Evolutionary conservation across 2,113 vertebrate genomes (phyloP).

Genomic region (Procavia capensis): DNA sequence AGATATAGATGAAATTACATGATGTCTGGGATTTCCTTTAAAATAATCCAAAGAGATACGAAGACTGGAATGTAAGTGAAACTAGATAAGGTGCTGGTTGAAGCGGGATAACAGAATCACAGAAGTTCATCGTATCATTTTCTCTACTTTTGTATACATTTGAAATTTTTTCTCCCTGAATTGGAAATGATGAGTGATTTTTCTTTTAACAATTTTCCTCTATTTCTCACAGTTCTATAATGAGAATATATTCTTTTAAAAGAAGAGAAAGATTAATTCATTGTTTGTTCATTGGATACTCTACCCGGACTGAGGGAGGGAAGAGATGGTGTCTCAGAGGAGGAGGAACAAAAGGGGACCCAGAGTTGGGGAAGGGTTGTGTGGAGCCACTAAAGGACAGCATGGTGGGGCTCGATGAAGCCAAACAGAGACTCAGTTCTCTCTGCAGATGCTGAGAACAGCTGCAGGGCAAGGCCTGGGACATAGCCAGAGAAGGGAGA

Average conservation of each 20-base stretch:
- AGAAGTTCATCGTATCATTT: background rate
- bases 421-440: background rate
- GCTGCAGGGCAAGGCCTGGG: background rate
- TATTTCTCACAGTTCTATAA: conserved; percentile 31
- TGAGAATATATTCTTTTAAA: background rate
- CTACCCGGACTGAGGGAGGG: background rate
- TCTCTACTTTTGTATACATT: background rate
- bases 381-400: background rate
- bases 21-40: background rate
- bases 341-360: background rate
- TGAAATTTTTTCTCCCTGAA: conserved; percentile 15
- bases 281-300: conserved; percentile 32
- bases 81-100: background rate
- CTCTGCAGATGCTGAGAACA: background rate
- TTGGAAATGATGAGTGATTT: conserved; percentile 5
- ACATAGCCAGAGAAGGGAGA: background rate
- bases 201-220: background rate
- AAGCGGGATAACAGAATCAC: background rate
- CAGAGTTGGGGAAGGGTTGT: background rate
- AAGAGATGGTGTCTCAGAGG: background rate
- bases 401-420: background rate
- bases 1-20: background rate
- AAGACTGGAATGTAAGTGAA: background rate
- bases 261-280: background rate
- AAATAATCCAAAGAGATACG: background rate